Conservation (phyloP, 2,797 vertebrate genomes). For the Paguma larvata region DNA sequence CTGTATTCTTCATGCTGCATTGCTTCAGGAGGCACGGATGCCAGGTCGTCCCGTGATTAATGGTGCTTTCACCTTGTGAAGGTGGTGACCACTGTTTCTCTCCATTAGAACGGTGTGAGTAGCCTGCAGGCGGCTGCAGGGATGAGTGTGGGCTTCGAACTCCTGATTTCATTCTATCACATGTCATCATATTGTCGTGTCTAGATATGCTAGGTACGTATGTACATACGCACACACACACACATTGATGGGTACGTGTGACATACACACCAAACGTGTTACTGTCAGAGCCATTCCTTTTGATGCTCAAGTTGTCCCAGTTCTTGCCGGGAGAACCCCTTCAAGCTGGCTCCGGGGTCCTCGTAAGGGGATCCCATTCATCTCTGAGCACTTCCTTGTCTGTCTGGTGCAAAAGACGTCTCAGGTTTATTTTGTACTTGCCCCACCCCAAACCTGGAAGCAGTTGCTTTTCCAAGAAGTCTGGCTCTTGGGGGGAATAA, state of each 20-base stretch:
- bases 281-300: neutral
- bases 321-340: neutral
- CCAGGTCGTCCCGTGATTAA: neutral
- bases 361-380: neutral
- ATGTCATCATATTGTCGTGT: neutral
- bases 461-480: neutral
- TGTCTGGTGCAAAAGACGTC: neutral
- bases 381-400: neutral
- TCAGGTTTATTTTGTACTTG: neutral
- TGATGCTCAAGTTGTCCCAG: neutral
- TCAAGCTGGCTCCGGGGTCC: neutral
- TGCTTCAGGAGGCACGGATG: neutral
- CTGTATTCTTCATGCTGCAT: neutral
- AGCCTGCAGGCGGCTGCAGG: too few relatives aligned
- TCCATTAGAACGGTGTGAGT: neutral
- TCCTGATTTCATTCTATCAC: neutral
- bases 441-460: neutral
- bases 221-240: too few relatives aligned
- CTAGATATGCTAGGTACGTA: too few relatives aligned
- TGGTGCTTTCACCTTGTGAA: neutral
- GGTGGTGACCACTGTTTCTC: neutral
- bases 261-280: neutral
- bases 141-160: neutral
- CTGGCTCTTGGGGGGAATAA: neutral
- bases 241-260: neutral